Percentiles rank a stretch among this genome's conserved stretches.
These are phyloP conservation scores for Dipus sagitta DNA, from an alignment of 2,797 vertebrate species.

Conservation along the genomic window DNA sequence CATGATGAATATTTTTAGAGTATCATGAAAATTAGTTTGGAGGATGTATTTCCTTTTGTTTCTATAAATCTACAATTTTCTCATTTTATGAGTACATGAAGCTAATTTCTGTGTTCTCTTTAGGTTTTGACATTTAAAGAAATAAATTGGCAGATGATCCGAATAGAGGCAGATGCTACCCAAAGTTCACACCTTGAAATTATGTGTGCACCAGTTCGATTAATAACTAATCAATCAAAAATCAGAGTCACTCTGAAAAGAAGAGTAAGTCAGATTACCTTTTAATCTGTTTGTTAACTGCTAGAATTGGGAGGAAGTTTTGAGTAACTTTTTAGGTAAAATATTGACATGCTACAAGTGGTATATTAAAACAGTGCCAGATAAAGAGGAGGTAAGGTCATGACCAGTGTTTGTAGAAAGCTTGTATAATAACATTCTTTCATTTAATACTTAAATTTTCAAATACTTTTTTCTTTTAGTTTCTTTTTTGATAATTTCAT, in stretches of 20 bases:
- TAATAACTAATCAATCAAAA: conserved; percentile 99
- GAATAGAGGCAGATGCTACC: conserved; percentile 98
- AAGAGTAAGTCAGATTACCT: conserved; percentile 90
- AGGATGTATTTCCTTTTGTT: background rate
- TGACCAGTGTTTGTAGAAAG: conserved; percentile 46
- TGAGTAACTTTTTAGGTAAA: conserved; percentile 38
- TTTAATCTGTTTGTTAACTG: conserved; percentile 15
- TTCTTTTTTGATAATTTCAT: no score
- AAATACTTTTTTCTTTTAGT: background rate
- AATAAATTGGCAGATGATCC: conserved; percentile 99
- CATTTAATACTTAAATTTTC: conserved; percentile 1
- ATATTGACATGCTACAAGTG: background rate
- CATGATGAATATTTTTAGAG: conserved; percentile 25
- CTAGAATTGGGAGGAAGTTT: conserved; percentile 24
- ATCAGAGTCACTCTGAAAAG: conserved; percentile 98
- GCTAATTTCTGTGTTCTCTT: conserved; percentile 75
- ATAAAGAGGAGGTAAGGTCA: background rate
- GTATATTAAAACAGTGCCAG: background rate
- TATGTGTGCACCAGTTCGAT: conserved; percentile 96
- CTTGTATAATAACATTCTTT: background rate
- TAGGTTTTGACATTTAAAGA: conserved; percentile 99
- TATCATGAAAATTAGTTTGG: conserved; percentile 49
- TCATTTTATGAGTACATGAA: conserved; percentile 39
- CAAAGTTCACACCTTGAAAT: conserved; percentile 97
- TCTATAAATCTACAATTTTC: conserved; percentile 39